phyloP scores from a whole-genome alignment of 2,113 vertebrate species.

The Cebus imitator region DNA sequence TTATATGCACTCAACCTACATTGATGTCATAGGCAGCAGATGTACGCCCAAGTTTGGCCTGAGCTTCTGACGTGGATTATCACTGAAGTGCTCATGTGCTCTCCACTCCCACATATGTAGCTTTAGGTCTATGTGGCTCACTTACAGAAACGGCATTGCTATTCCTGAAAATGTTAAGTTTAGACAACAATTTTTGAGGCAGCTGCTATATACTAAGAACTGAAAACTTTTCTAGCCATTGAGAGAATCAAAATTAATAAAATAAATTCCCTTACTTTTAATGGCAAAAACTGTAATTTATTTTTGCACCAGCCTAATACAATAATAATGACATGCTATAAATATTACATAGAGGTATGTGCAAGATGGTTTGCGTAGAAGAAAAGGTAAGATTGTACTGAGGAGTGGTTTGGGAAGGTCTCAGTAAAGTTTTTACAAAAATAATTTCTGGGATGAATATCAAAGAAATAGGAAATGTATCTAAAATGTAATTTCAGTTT shows the following conservation, averaged over 20 bases:
- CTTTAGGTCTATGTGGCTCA: background rate
- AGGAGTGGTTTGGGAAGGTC: background rate
- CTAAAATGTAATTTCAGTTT: background rate
- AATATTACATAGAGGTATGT: background rate
- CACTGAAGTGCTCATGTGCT: background rate
- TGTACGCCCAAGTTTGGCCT: rapidly evolving
- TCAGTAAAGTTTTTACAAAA: background rate
- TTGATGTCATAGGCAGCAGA: rapidly evolving
- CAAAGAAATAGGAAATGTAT: background rate
- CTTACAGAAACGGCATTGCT: background rate
- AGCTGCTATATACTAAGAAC: background rate
- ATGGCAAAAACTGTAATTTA: too few relatives aligned
- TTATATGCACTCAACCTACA: background rate
- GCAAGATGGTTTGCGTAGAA: background rate
- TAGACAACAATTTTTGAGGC: background rate
- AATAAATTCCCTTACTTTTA: background rate
- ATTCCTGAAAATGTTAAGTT: background rate
- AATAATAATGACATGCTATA: background rate
- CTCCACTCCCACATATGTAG: background rate
- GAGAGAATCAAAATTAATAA: background rate
- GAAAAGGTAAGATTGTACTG: background rate
- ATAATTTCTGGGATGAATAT: background rate
- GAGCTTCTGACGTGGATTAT: background rate
- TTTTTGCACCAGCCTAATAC: too few relatives aligned
- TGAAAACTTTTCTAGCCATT: background rate